These are phyloP conservation scores for Tetramorium parvispinum DNA, from an alignment of 1,140 invertebrate species.

Conservation along the genomic window DNA sequence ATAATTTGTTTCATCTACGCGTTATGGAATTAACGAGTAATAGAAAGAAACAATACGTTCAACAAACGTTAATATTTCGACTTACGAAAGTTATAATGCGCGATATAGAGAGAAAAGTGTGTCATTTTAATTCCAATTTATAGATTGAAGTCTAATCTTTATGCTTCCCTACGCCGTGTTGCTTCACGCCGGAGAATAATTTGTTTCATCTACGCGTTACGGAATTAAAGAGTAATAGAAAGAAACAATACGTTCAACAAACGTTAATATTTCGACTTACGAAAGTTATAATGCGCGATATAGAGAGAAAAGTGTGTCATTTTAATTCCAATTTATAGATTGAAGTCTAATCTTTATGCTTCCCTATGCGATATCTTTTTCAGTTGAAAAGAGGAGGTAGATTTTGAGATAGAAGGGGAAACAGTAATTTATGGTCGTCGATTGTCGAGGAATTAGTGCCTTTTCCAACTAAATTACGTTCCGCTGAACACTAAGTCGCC, in stretches of 20 bases:
- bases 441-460: slow-evolving; percentile 8
- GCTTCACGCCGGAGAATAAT: too few species aligned
- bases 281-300: not conserved
- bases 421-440: not conserved
- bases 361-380: not conserved
- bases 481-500: not conserved
- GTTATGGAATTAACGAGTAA: not conserved
- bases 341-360: not conserved
- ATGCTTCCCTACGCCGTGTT: not conserved
- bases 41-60: not conserved
- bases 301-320: not conserved
- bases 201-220: not conserved
- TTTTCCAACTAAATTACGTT: slow-evolving; percentile 3
- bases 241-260: not conserved
- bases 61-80: not conserved
- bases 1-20: not conserved
- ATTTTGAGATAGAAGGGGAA: not conserved
- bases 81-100: not conserved
- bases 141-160: not conserved
- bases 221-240: not conserved
- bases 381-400: not conserved
- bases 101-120: not conserved
- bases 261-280: not conserved
- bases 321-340: not conserved
- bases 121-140: not conserved